Evolutionary conservation across 2,113 vertebrate genomes (phyloP), one percentile per base, ranked within the genome.

Genomic region (Bubalus kerabau): DNA sequence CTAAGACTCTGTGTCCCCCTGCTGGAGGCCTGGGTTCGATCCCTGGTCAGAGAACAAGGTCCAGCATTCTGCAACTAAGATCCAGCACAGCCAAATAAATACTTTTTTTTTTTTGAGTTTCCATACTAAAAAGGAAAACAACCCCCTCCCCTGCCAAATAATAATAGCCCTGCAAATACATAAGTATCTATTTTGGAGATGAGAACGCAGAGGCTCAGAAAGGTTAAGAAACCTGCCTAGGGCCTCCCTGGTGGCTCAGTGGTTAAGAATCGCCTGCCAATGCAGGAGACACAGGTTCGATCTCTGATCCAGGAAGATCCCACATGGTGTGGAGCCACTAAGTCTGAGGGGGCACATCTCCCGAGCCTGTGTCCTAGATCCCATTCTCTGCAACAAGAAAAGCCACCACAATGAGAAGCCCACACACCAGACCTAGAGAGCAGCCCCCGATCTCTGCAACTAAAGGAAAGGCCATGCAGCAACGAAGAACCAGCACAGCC

Each of bases 311-410:
- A 43, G 71, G 71, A 76, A 76, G 36, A 76, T 43, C 40, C 40
- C 71, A 76, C 23, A 14, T 14, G 12, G 12, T 1, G 40, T 26
- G 71, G 71, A 43, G 71, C 71, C 36, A 26, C 71, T 40, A 76
- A 14, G 71, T 26, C 71, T 0, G 1, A 43, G 71, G 40, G 36
- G 36, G 40, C 71, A 43, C 71, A 76, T 0, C 71, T 76, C 40
- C 71, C 24, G 71, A 43, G 36, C 23, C 23, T 76, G 71, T 26
- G 40, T 24, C 43, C 71, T 14, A 7, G 21, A 74, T 36, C 36
- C 71, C 1, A 1, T 23, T 6, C 5, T 40, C 36, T 0, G 1
- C 36, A 12, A 43, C 71, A 43, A 43, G 71, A 7, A 76, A 26
- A 76, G 71, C 23, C 71, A 24, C 71, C 3, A 2, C 23, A 26